phyloP scores from a whole-genome alignment of 2,888 invertebrate species.

The Lapara coniferarum region DNA sequence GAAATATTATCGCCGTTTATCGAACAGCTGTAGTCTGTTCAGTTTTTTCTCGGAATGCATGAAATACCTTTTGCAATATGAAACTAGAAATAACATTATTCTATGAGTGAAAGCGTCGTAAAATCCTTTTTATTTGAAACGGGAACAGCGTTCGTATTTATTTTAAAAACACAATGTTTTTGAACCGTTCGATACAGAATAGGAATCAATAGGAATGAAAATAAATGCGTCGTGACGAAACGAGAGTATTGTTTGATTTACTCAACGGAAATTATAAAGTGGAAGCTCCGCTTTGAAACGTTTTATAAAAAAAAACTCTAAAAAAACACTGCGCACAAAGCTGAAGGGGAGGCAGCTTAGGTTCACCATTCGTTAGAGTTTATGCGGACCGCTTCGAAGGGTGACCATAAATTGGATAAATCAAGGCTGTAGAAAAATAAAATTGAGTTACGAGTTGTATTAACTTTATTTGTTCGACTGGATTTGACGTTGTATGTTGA shows the following conservation, averaged over 20 bases:
- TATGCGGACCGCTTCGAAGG: background rate
- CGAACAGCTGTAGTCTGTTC: conserved; percentile 9
- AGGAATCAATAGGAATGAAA: background rate
- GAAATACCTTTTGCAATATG: background rate
- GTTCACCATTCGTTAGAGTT: too few species aligned
- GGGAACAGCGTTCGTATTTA: background rate
- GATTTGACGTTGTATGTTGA: too few species aligned
- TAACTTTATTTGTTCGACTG: too few species aligned
- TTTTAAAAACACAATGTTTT: background rate
- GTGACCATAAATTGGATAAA: background rate
- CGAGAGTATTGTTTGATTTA: conserved; percentile 17
- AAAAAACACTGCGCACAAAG: background rate
- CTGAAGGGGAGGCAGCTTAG: background rate
- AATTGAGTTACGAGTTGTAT: background rate
- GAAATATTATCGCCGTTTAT: conserved; percentile 14
- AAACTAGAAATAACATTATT: background rate
- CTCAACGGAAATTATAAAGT: conserved; percentile 13
- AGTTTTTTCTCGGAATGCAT: background rate
- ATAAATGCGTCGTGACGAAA: conserved; percentile 5
- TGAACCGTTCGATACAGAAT: conserved; percentile 11
- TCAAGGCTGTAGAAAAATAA: background rate
- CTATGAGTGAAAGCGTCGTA: background rate
- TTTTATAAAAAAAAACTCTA: background rate
- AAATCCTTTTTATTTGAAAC: background rate
- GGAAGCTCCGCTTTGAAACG: conserved; percentile 7